Conservation (phyloP, 2,888 invertebrate species). For the Ischnura elegans region DNA sequence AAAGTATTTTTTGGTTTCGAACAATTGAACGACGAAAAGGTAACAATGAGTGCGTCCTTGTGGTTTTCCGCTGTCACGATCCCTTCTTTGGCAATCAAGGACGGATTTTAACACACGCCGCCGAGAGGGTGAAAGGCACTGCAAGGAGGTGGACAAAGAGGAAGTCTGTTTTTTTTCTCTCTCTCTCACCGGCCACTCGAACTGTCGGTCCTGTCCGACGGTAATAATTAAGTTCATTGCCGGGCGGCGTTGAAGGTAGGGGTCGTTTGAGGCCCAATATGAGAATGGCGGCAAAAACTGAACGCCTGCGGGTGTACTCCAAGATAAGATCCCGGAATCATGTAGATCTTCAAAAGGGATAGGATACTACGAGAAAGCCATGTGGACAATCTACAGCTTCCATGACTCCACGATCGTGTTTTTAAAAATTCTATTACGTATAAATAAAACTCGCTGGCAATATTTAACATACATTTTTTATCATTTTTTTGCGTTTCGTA, state of each 20-base stretch:
- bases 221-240: constrained; percentile 22
- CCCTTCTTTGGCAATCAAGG: constrained; percentile 23
- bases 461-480: no score
- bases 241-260: background rate
- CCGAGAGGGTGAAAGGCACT: constrained; percentile 10
- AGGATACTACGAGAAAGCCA: no score
- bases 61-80: background rate
- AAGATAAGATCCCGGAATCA: no score
- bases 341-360: no score
- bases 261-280: no score
- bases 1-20: background rate
- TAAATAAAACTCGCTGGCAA: no score
- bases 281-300: background rate
- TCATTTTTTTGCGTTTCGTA: no score
- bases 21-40: constrained; percentile 33
- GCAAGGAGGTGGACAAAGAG: background rate
- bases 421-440: no score
- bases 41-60: constrained; percentile 32
- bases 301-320: background rate
- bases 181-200: background rate
- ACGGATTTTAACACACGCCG: constrained; percentile 11
- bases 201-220: background rate
- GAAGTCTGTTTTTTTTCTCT: background rate
- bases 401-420: no score
- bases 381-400: no score